These are phyloP conservation scores for Leontocebus nigricollis DNA, from an alignment of 2,797 vertebrate species.

Conservation along the genomic window DNA sequence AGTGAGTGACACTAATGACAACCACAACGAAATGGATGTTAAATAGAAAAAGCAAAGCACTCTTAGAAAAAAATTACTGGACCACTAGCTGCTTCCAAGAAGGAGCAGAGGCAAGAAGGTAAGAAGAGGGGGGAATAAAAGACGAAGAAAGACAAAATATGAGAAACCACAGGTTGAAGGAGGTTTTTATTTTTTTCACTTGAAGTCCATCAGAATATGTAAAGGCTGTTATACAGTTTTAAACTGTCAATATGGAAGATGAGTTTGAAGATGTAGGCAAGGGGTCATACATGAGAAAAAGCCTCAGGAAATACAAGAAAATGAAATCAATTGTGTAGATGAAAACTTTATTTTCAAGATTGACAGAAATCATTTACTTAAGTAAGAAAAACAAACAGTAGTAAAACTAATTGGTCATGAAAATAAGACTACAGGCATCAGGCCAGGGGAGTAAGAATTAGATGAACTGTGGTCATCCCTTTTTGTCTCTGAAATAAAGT, in stretches of 20 bases:
- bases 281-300: not conserved
- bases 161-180: not conserved
- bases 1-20: not conserved
- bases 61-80: not conserved
- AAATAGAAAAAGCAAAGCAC: not conserved
- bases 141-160: not conserved
- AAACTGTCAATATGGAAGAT: not conserved
- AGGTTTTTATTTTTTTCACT: not conserved
- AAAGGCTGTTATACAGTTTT: not conserved
- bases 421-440: not conserved
- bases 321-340: not conserved
- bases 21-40: not conserved
- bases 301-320: not conserved
- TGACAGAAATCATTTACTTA: not conserved
- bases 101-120: not conserved
- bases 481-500: not conserved
- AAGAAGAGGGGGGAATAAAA: not conserved
- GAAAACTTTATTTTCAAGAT: slow-evolving; percentile 20
- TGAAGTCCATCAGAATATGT: not conserved
- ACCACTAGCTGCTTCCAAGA: not conserved
- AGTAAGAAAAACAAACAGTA: not conserved
- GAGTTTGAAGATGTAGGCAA: not conserved
- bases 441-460: not conserved
- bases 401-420: not conserved
- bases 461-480: not conserved